phyloP scores from a whole-genome alignment of 2,888 invertebrate genomes.

The Pilophorus perplexus region DNA sequence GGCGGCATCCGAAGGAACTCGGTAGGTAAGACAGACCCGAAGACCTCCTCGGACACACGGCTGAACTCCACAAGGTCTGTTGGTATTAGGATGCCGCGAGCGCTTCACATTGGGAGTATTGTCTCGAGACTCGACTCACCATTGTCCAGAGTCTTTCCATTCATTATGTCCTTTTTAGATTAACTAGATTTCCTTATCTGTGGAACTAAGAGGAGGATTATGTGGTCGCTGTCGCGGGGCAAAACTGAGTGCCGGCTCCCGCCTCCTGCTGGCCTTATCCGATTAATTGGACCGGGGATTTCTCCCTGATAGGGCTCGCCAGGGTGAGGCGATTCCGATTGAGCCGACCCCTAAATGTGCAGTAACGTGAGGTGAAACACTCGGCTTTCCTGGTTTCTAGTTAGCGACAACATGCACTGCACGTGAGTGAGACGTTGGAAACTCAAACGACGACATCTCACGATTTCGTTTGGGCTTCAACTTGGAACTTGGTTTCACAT shows the following conservation, averaged over 20 bases:
- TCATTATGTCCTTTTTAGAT: conserved; percentile 42
- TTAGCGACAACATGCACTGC: too few relatives aligned
- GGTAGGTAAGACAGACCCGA: background rate
- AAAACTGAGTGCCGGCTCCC: background rate
- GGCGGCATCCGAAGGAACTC: conserved; percentile 3
- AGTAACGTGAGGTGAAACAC: too few relatives aligned
- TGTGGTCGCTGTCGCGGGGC: background rate
- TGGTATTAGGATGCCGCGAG: conserved; percentile 28
- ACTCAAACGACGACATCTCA: too few relatives aligned
- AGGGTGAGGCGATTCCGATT: too few relatives aligned
- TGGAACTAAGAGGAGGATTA: conserved; percentile 21
- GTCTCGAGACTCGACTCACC: conserved; percentile 33
- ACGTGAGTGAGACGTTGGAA: too few relatives aligned
- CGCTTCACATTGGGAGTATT: conserved; percentile 22
- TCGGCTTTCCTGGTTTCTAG: too few relatives aligned
- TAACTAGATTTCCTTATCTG: conserved; percentile 42
- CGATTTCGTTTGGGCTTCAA: too few relatives aligned
- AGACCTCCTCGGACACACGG: too few relatives aligned
- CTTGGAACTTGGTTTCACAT: too few relatives aligned
- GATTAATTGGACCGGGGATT: conserved; percentile 34
- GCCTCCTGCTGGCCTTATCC: conserved; percentile 16
- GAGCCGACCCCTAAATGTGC: too few relatives aligned
- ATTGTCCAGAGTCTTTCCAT: conserved; percentile 38
- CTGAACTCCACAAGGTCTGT: too few relatives aligned
- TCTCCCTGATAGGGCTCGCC: conserved; percentile 20